Percentiles rank a stretch among this genome's conserved stretches.
Evolutionary conservation across 2,888 invertebrate species (phyloP).

Genomic region (Andrena minutula): DNA sequence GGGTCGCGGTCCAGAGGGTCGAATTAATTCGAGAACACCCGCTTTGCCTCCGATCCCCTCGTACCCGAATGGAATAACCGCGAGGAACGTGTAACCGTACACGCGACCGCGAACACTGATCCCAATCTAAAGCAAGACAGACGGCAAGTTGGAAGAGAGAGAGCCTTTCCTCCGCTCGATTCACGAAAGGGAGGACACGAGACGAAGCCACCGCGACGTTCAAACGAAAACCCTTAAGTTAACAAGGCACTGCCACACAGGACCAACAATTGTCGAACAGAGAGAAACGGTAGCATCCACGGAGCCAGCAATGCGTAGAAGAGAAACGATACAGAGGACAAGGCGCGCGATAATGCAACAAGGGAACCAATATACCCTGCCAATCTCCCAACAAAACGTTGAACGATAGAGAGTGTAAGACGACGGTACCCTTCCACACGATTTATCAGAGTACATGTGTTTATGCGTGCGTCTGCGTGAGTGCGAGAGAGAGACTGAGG

Average conservation of each 20-base stretch:
- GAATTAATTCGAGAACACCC: constrained; percentile 14
- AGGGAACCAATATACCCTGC: constrained; percentile 48
- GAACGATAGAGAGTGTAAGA: constrained; percentile 12
- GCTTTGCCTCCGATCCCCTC: constrained; percentile 17
- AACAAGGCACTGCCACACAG: constrained; percentile 81
- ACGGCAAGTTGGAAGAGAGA: not conserved
- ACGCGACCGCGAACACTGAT: not conserved
- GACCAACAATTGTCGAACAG: constrained; percentile 68
- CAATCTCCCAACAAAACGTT: constrained; percentile 28
- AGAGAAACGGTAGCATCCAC: constrained; percentile 41
- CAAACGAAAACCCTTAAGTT: constrained; percentile 30
- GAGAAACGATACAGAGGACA: not conserved
- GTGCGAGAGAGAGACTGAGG: constrained; percentile 43
- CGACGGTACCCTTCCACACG: constrained; percentile 51
- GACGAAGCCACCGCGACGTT: constrained; percentile 23
- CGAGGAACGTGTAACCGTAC: not conserved
- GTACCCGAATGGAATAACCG: not conserved
- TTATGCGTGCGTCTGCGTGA: constrained; percentile 5
- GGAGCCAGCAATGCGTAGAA: constrained; percentile 22
- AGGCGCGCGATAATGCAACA: constrained; percentile 47
- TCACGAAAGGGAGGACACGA: constrained; percentile 4
- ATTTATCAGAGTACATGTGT: constrained; percentile 46
- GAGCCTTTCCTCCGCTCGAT: constrained; percentile 20
- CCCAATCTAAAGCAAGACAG: constrained; percentile 7
- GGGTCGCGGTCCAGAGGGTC: not conserved